Conservation (phyloP, 2,113 vertebrate genomes). For the Colaptes auratus region DNA sequence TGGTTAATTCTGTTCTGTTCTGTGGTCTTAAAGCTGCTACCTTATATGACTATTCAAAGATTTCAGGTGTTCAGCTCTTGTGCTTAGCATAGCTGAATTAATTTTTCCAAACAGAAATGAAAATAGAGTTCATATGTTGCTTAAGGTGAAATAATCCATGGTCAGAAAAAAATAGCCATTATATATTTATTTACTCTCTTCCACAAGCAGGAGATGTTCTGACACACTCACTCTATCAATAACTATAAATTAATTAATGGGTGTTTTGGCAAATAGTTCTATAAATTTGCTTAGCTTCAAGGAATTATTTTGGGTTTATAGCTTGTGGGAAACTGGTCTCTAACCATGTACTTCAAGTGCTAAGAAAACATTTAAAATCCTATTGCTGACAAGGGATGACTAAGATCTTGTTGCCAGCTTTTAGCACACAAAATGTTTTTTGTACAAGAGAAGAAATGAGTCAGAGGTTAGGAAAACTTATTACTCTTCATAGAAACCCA, state of each 20-base stretch:
- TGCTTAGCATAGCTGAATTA: background rate
- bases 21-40: no score
- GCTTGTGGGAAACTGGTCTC: background rate
- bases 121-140: background rate
- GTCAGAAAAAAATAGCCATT: background rate
- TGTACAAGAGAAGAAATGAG: background rate
- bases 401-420: background rate
- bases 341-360: background rate
- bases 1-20: no score
- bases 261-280: background rate
- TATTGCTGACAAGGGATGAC: background rate
- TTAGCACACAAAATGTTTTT: background rate
- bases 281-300: background rate
- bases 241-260: background rate
- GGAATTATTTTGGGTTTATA: slow-evolving; percentile 22
- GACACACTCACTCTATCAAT: background rate
- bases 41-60: background rate
- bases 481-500: background rate
- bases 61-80: background rate
- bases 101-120: background rate
- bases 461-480: slow-evolving; percentile 41
- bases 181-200: background rate
- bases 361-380: slow-evolving; percentile 14
- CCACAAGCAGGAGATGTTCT: background rate
- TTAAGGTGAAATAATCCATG: background rate